phyloP scores from a whole-genome alignment of 1,140 invertebrate genomes.

The Calephelis virginiensis region DNA sequence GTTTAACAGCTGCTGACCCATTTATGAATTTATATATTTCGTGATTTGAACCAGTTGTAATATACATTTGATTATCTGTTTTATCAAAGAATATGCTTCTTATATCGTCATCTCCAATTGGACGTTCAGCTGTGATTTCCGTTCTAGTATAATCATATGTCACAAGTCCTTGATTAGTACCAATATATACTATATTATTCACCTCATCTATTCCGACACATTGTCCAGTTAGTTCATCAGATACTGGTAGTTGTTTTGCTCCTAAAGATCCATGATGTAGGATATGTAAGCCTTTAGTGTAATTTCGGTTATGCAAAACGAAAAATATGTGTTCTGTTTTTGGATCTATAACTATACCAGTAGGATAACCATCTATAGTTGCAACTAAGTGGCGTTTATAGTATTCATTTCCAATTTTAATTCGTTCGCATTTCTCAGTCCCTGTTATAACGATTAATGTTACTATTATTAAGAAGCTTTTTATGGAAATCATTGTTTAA shows the following conservation, averaged over 20 bases:
- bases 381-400: constrained; percentile 65
- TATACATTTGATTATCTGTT: constrained; percentile 65
- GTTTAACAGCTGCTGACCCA: constrained; percentile 59
- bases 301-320: constrained; percentile 65
- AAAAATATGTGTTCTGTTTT: constrained; percentile 66
- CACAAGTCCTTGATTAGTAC: constrained; percentile 64
- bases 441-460: constrained; percentile 28
- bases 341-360: constrained; percentile 57
- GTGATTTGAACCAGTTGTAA: constrained; percentile 54
- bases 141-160: constrained; percentile 56
- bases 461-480: constrained; percentile 17
- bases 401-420: constrained; percentile 58
- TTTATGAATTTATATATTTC: constrained; percentile 66
- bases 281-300: constrained; percentile 63
- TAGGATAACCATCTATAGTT: constrained; percentile 62
- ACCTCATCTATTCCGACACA: constrained; percentile 53
- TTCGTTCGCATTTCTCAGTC: constrained; percentile 56
- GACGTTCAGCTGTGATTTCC: constrained; percentile 56
- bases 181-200: constrained; percentile 58
- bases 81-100: constrained; percentile 65
- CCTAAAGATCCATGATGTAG: constrained; percentile 63
- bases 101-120: constrained; percentile 66
- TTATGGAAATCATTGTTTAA: not conserved
- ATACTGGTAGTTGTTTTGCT: constrained; percentile 54
- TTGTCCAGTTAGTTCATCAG: constrained; percentile 59